A percentile compares a stretch with the other conserved stretches of the same genome.
Evolutionary conservation across 2,888 invertebrate genomes (phyloP).

Genomic region (Coronaproctus castanopsis): DNA sequence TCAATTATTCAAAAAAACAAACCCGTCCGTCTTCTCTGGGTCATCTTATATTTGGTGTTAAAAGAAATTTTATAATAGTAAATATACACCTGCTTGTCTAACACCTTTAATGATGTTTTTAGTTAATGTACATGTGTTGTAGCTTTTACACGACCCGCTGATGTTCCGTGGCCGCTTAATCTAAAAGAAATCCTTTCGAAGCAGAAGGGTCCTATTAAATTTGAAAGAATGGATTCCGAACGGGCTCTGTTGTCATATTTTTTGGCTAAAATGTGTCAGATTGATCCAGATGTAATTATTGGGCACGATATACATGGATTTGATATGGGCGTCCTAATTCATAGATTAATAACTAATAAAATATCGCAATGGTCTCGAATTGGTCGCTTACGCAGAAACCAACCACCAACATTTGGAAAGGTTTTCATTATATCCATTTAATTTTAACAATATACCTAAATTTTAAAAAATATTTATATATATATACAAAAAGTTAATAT

Average conservation of each 20-base stretch:
- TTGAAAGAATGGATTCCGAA: slow-evolving; percentile 47
- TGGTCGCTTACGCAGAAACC: slow-evolving; percentile 56
- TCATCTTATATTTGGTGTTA: too few relatives aligned
- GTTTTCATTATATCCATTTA: too few relatives aligned
- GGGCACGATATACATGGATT: slow-evolving; percentile 83
- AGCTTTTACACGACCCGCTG: slow-evolving; percentile 64
- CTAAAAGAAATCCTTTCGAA: slow-evolving; percentile 45
- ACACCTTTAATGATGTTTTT: too few relatives aligned
- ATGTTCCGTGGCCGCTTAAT: slow-evolving; percentile 64
- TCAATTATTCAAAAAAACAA: too few relatives aligned
- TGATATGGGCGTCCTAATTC: slow-evolving; percentile 74
- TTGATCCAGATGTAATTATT: slow-evolving; percentile 84
- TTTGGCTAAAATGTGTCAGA: slow-evolving; percentile 59
- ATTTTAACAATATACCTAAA: too few relatives aligned
- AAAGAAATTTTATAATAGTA: too few relatives aligned
- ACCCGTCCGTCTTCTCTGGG: too few relatives aligned
- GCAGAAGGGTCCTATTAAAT: slow-evolving; percentile 27
- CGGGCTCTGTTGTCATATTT: slow-evolving; percentile 67
- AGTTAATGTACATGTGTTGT: too few relatives aligned
- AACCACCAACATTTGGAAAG: slow-evolving; percentile 24
- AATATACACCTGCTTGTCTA: too few relatives aligned
- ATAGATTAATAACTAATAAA: slow-evolving; percentile 47
- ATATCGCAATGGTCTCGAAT: slow-evolving; percentile 78
- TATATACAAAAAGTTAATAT: too few relatives aligned
- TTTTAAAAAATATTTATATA: too few relatives aligned